Evolutionary conservation across 2,888 invertebrate genomes (phyloP).

Genomic region (Sphaerophoria rueppellii): DNA sequence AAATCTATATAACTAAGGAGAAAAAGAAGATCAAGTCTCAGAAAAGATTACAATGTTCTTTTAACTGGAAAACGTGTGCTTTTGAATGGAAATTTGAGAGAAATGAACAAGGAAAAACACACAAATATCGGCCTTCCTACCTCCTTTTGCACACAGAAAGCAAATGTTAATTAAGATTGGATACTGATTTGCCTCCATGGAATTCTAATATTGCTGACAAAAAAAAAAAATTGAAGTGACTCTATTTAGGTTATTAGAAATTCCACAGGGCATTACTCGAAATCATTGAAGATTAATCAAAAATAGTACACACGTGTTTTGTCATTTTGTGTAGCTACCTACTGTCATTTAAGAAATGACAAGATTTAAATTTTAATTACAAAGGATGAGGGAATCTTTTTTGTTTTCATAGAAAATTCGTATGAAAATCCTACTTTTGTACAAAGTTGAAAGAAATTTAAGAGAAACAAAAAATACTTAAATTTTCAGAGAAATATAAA

Average conservation of each 20-base stretch:
- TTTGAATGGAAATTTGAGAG: conserved; percentile 22
- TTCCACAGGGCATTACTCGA: neutral
- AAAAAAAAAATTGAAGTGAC: conserved; percentile 23
- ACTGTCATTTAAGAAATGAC: too few relatives aligned
- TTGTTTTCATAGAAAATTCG: too few relatives aligned
- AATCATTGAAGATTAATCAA: neutral
- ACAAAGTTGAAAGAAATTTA: too few relatives aligned
- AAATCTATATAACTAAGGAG: neutral
- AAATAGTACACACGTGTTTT: too few relatives aligned
- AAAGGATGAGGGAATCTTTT: too few relatives aligned
- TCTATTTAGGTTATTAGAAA: conserved; percentile 12
- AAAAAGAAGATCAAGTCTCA: neutral
- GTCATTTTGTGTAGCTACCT: too few relatives aligned
- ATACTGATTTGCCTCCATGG: conserved; percentile 36
- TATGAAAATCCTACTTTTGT: too few relatives aligned
- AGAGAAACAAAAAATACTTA: too few relatives aligned
- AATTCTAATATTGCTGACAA: conserved; percentile 28
- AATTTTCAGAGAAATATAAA: too few relatives aligned
- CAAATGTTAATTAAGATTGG: conserved; percentile 27
- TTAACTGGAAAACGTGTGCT: conserved; percentile 27
- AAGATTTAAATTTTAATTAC: too few relatives aligned
- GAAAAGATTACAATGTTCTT: conserved; percentile 35
- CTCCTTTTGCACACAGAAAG: neutral
- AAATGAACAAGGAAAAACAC: neutral
- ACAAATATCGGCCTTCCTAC: neutral